These are phyloP conservation scores for Nannoperca obscura DNA, from an alignment of 2,797 vertebrate genomes.

Conservation along the genomic window DNA sequence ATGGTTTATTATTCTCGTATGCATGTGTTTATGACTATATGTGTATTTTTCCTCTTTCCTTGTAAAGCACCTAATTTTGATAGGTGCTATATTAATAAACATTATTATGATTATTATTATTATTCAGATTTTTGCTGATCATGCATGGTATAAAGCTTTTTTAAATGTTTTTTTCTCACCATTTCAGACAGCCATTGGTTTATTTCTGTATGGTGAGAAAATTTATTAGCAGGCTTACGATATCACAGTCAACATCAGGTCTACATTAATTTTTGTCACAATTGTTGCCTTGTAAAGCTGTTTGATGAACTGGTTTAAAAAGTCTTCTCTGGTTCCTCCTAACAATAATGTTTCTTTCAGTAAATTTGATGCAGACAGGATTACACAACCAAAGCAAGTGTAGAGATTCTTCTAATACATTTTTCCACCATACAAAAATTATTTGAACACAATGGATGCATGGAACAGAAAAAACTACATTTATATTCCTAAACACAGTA, in stretches of 20 bases:
- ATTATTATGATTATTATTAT: not conserved
- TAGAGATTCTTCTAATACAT: not conserved
- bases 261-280: not conserved
- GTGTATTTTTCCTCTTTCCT: not conserved
- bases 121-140: too few relatives aligned
- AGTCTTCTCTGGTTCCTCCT: not conserved
- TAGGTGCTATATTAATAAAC: not conserved
- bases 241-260: too few relatives aligned
- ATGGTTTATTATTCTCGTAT: not conserved
- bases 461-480: not conserved
- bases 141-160: too few relatives aligned
- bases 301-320: constrained; percentile 1
- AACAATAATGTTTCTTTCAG: not conserved
- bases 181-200: too few relatives aligned
- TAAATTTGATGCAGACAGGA: not conserved
- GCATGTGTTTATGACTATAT: too few relatives aligned
- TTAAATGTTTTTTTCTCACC: too few relatives aligned
- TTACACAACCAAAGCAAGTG: not conserved
- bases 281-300: not conserved
- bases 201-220: too few relatives aligned
- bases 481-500: not conserved
- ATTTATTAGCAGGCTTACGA: too few relatives aligned
- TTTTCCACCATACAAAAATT: not conserved
- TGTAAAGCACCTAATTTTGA: not conserved
- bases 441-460: not conserved